Evolutionary conservation across 92 coral and sea anemone genomes (phyloP).

Genomic region (Siderastrea siderea): DNA sequence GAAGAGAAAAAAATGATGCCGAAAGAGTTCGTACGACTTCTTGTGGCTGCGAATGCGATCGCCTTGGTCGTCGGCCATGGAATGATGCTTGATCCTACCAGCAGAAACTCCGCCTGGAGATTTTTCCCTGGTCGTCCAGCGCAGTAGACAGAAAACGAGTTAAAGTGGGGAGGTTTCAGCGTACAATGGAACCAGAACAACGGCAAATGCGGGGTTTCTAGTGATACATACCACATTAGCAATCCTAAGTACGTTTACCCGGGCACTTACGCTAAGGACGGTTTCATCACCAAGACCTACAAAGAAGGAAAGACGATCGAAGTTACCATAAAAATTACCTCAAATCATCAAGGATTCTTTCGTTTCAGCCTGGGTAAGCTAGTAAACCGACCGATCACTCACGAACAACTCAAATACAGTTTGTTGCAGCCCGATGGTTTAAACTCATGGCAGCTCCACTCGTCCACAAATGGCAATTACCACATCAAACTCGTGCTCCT

Average conservation of each 20-base stretch:
- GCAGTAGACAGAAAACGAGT: constrained; percentile 67
- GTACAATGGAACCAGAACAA: constrained; percentile 51
- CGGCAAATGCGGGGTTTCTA: constrained; percentile 79
- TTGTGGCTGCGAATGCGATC: constrained; percentile 10
- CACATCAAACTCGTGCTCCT: constrained; percentile 78
- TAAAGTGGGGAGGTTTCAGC: constrained; percentile 72
- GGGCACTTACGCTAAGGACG: constrained; percentile 53
- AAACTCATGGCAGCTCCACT: constrained; percentile 48
- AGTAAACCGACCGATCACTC: constrained; percentile 82
- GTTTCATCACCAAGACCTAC: constrained; percentile 72
- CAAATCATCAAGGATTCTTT: constrained; percentile 88
- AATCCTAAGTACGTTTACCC: constrained; percentile 61
- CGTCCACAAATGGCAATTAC: constrained; percentile 32
- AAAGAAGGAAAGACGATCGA: constrained; percentile 66
- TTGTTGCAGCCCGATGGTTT: constrained; percentile 64
- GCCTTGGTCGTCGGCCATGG: constrained; percentile 55
- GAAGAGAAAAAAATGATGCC: not conserved
- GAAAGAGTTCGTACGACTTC: constrained; percentile 10
- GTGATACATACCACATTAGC: constrained; percentile 59
- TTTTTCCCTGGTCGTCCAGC: constrained; percentile 1
- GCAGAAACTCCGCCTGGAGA: constrained; percentile 50
- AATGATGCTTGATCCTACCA: constrained; percentile 49
- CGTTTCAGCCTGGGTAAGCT: constrained; percentile 81
- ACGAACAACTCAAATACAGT: constrained; percentile 72
- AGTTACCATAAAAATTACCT: constrained; percentile 70